Evolutionary conservation across 2,113 vertebrate genomes (phyloP).

Genomic region (Percina caprodes): DNA sequence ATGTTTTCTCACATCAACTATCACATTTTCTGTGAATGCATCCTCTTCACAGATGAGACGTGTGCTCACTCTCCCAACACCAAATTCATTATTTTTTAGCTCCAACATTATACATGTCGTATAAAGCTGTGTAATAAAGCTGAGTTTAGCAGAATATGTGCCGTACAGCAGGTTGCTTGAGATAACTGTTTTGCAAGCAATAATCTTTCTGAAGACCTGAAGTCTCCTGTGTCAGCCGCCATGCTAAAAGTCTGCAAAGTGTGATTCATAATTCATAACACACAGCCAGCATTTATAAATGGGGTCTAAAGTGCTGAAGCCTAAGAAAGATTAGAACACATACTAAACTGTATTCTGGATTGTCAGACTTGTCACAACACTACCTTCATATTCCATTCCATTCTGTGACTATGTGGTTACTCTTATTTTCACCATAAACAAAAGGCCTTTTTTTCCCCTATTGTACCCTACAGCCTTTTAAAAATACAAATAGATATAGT

Average conservation of each 20-base stretch:
- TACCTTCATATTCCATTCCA: background rate
- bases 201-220: slow-evolving; percentile 60
- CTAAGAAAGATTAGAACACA: slow-evolving; percentile 33
- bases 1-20: slow-evolving; percentile 61
- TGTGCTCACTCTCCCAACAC: slow-evolving; percentile 2
- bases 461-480: slow-evolving; percentile 15
- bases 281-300: slow-evolving; percentile 51
- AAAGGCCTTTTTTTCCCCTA: background rate
- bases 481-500: slow-evolving; percentile 48
- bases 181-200: slow-evolving; percentile 57
- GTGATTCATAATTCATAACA: slow-evolving; percentile 61
- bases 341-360: slow-evolving; percentile 40
- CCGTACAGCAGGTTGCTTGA: slow-evolving; percentile 49
- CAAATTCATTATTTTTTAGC: slow-evolving; percentile 8
- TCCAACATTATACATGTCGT: slow-evolving; percentile 22
- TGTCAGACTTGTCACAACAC: slow-evolving; percentile 34
- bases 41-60: slow-evolving; percentile 2
- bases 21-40: slow-evolving; percentile 26
- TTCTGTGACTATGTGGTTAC: background rate
- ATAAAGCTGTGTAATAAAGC: slow-evolving; percentile 12
- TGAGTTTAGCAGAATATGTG: slow-evolving; percentile 49
- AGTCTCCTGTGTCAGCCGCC: slow-evolving; percentile 58
- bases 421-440: slow-evolving; percentile 3
- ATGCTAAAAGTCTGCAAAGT: slow-evolving; percentile 55
- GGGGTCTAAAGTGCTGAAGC: slow-evolving; percentile 50